Percentiles rank a stretch among this genome's conserved stretches.
These are phyloP conservation scores for Strix occidentalis DNA, from an alignment of 2,797 vertebrate genomes.

Conservation along the genomic window DNA sequence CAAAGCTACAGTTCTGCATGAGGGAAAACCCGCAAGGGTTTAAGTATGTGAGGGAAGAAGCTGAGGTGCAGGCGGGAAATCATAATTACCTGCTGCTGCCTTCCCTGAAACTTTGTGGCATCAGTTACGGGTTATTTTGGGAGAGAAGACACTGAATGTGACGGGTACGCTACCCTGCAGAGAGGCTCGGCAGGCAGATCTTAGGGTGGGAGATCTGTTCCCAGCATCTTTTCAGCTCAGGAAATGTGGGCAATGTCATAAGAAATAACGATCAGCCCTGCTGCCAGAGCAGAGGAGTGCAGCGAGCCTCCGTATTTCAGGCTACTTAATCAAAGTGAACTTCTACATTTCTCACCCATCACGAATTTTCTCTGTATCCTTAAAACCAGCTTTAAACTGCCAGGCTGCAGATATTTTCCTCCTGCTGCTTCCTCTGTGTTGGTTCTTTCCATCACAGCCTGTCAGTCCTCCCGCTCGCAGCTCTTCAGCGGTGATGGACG, in stretches of 20 bases:
- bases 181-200: neutral
- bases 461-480: neutral
- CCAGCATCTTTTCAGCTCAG: neutral
- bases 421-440: neutral
- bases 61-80: neutral
- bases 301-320: neutral
- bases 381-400: neutral
- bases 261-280: neutral
- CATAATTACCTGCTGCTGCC: neutral
- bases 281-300: neutral
- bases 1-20: neutral
- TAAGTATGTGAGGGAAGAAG: neutral
- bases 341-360: neutral
- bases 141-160: neutral
- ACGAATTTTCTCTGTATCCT: neutral
- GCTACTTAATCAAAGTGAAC: neutral
- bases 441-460: neutral
- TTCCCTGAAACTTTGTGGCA: neutral
- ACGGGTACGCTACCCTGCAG: accelerated
- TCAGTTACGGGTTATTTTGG: neutral
- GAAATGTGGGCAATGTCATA: neutral
- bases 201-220: neutral
- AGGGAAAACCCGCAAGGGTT: neutral
- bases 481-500: neutral
- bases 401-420: neutral